Evolutionary conservation across 2,888 invertebrate species (phyloP).

Genomic region (Abrostola triplasia): DNA sequence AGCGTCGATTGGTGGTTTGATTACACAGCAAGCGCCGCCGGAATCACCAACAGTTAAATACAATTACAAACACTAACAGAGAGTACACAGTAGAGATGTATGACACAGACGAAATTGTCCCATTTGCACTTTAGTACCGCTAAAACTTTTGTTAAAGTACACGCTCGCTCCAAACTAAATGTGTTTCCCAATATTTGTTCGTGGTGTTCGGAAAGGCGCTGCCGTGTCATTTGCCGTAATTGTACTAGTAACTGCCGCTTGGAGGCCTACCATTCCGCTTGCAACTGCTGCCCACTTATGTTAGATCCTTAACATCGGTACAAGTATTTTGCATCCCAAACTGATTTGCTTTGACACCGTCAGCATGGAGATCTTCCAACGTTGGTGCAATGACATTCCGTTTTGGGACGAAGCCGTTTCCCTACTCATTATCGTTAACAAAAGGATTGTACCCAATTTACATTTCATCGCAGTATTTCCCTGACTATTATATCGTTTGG

Average conservation of each 20-base stretch:
- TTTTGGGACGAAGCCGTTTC: conserved; percentile 69
- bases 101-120: conserved; percentile 57
- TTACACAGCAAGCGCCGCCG: conserved; percentile 41
- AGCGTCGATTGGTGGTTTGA: conserved; percentile 51
- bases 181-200: conserved; percentile 58
- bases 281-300: conserved; percentile 63
- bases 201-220: conserved; percentile 63
- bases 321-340: conserved; percentile 50
- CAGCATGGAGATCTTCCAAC: conserved; percentile 49
- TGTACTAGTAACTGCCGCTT: conserved; percentile 72
- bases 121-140: conserved; percentile 59
- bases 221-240: conserved; percentile 72
- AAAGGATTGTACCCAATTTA: conserved; percentile 77
- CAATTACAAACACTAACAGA: conserved; percentile 53
- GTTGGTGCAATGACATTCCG: conserved; percentile 58
- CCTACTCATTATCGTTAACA: conserved; percentile 76
- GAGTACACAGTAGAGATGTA: conserved; percentile 56
- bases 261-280: conserved; percentile 67
- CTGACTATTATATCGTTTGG: conserved; percentile 58
- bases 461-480: conserved; percentile 68
- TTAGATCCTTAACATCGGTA: conserved; percentile 58
- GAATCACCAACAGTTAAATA: conserved; percentile 51
- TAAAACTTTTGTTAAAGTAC: conserved; percentile 58
- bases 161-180: conserved; percentile 53
- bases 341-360: conserved; percentile 49